A percentile compares a stretch with the other conserved stretches of the same genome.
Evolutionary conservation across 1,140 invertebrate species (phyloP).

Genomic region (Ruditapes philippinarum): DNA sequence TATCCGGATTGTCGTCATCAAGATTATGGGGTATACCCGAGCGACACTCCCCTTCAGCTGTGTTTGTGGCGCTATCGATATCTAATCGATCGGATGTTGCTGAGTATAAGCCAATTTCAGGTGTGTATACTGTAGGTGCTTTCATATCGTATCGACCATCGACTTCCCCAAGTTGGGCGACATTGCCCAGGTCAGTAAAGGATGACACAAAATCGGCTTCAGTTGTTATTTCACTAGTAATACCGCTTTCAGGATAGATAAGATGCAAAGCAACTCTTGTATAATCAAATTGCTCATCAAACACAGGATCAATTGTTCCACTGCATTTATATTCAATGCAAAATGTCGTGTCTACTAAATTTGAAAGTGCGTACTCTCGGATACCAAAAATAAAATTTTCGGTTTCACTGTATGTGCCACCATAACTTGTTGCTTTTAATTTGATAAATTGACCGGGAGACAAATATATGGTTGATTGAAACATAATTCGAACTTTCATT

Average conservation of each 20-base stretch:
- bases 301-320: neutral
- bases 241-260: neutral
- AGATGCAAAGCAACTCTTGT: neutral
- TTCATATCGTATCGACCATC: neutral
- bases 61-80: neutral
- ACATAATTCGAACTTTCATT: neutral
- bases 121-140: neutral
- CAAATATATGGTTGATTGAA: neutral
- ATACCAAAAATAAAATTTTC: neutral
- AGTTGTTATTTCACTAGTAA: neutral
- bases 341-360: neutral
- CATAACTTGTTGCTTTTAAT: neutral
- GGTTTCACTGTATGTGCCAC: neutral
- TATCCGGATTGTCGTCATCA: neutral
- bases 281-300: neutral
- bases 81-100: neutral
- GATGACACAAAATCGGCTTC: neutral
- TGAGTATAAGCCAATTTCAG: neutral
- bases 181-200: neutral
- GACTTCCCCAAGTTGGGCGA: neutral
- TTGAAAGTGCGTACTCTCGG: neutral
- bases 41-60: neutral
- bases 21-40: neutral
- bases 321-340: conserved; percentile 49
- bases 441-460: neutral